These are phyloP conservation scores for Enteromius thamalakanensis DNA, from an alignment of 2,797 vertebrate species.

Conservation along the genomic window DNA sequence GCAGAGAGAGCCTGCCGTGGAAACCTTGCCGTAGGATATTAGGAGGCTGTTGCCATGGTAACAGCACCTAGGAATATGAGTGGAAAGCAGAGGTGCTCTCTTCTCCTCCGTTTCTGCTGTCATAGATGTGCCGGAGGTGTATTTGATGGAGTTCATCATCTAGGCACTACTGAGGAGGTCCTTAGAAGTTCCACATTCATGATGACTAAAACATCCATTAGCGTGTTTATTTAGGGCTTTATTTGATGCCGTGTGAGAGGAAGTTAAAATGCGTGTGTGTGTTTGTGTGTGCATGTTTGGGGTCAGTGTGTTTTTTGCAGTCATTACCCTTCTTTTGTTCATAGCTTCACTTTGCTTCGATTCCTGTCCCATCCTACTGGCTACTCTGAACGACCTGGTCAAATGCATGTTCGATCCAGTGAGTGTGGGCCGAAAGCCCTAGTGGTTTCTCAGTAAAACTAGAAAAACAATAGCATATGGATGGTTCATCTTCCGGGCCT, in stretches of 20 bases:
- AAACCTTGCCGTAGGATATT: constrained; percentile 59
- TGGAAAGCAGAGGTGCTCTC: constrained; percentile 56
- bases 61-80: constrained; percentile 55
- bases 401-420: constrained; percentile 57
- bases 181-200: constrained; percentile 13
- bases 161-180: constrained; percentile 30
- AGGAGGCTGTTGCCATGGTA: constrained; percentile 63
- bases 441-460: constrained; percentile 54
- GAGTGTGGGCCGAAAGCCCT: constrained; percentile 47
- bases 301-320: constrained; percentile 31
- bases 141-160: constrained; percentile 52
- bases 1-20: constrained; percentile 55
- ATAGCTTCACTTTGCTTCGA: constrained; percentile 49
- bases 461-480: constrained; percentile 47
- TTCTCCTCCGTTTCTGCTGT: constrained; percentile 53
- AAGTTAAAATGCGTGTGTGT: constrained; percentile 31
- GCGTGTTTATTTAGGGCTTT: constrained; percentile 23
- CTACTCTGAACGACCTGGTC: constrained; percentile 56
- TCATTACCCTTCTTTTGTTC: constrained; percentile 56
- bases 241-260: constrained; percentile 24
- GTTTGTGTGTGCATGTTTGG: constrained; percentile 17
- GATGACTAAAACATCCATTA: constrained; percentile 38
- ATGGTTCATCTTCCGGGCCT: constrained; percentile 30
- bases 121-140: constrained; percentile 54
- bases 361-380: constrained; percentile 50